Conservation (phyloP, 2,797 vertebrate species). For the Botia almorhae region DNA sequence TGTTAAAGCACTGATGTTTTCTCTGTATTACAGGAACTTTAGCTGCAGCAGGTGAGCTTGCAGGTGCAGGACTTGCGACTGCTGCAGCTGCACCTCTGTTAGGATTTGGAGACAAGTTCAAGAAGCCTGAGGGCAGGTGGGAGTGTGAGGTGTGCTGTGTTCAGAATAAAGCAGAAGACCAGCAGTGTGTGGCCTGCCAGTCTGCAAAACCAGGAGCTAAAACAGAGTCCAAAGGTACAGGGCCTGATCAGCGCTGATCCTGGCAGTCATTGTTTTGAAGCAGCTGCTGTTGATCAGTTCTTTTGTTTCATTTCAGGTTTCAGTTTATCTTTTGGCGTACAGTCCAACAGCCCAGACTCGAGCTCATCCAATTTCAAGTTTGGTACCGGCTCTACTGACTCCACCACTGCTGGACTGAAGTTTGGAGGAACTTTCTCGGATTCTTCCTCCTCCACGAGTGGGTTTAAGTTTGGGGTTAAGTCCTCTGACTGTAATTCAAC, state of each 20-base stretch:
- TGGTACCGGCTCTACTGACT: conserved; percentile 69
- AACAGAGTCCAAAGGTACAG: conserved; percentile 86
- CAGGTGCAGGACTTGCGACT: too few species aligned
- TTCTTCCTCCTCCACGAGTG: conserved; percentile 63
- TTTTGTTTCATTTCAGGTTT: conserved; percentile 66
- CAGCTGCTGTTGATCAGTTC: neutral
- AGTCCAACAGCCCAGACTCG: conserved; percentile 71
- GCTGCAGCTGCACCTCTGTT: conserved; percentile 70
- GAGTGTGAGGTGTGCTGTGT: conserved; percentile 87
- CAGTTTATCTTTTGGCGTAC: conserved; percentile 69
- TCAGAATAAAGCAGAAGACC: conserved; percentile 82
- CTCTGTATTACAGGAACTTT: conserved; percentile 60
- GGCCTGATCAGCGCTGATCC: neutral
- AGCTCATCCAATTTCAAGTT: conserved; percentile 84
- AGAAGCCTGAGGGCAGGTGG: conserved; percentile 91
- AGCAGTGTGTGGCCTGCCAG: conserved; percentile 86
- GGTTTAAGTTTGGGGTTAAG: conserved; percentile 74
- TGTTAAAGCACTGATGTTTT: neutral
- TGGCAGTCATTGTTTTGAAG: neutral
- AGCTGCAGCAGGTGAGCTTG: conserved; percentile 58
- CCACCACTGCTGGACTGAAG: conserved; percentile 76
- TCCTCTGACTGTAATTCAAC: conserved; percentile 70
- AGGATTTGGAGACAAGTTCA: conserved; percentile 88
- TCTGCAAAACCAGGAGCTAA: conserved; percentile 83
- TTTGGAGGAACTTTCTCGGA: conserved; percentile 73